Percentiles rank a stretch among this genome's conserved stretches.
phyloP scores from a whole-genome alignment of 2,797 vertebrate genomes.

The Tinamus major region DNA sequence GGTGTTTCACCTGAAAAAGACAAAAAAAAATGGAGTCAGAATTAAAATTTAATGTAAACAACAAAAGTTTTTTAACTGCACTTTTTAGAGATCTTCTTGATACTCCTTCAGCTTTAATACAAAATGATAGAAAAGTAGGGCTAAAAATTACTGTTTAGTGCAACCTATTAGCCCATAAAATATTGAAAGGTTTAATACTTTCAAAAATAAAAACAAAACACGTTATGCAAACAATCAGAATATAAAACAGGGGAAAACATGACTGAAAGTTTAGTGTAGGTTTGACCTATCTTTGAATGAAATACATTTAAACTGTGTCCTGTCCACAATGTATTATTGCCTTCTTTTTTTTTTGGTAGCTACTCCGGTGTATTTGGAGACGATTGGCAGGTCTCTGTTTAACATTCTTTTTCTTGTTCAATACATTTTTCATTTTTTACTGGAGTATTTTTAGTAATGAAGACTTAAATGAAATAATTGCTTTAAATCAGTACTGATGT shows the following conservation, averaged over 20 bases:
- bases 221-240: background rate
- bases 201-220: background rate
- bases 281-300: background rate
- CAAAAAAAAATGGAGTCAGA: background rate
- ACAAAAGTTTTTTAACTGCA: background rate
- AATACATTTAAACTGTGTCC: background rate
- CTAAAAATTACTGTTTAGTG: background rate
- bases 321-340: background rate
- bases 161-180: background rate
- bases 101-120: background rate
- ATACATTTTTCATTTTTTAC: background rate
- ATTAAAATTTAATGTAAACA: background rate
- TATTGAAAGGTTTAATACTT: background rate
- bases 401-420: background rate
- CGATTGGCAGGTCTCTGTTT: background rate
- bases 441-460: background rate
- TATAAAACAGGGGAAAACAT: background rate
- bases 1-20: constrained; percentile 71
- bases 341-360: background rate
- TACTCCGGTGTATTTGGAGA: background rate
- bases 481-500: background rate
- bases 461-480: background rate
- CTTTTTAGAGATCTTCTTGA: background rate
- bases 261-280: background rate
- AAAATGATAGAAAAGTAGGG: background rate